Conservation (phyloP, 2,113 vertebrate species). For the Circaetus gallicus region DNA sequence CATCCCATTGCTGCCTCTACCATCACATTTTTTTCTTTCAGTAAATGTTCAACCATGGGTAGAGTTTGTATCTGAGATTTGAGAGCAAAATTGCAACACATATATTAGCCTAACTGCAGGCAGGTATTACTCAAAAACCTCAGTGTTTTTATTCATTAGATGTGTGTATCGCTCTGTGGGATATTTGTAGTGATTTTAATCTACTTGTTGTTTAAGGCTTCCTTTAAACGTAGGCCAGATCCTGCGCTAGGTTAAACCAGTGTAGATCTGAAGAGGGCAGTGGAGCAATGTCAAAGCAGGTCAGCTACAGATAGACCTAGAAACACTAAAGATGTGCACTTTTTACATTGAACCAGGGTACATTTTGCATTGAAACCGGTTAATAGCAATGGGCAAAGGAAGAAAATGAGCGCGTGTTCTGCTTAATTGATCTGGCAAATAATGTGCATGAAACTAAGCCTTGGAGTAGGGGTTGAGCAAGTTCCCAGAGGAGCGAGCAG, state of each 20-base stretch:
- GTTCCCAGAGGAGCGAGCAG: neutral
- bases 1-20: neutral
- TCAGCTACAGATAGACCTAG: neutral
- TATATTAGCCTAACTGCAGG: neutral
- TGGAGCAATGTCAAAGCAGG: neutral
- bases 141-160: neutral
- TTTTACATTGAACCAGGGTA: rapidly evolving
- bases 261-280: neutral
- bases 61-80: neutral
- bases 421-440: neutral
- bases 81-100: neutral
- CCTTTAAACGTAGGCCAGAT: neutral
- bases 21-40: neutral
- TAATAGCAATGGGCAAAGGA: neutral
- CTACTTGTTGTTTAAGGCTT: neutral
- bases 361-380: neutral
- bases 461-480: neutral
- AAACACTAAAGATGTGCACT: rapidly evolving
- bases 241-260: neutral
- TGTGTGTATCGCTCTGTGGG: rapidly evolving
- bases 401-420: rapidly evolving
- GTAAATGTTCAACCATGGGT: neutral
- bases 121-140: neutral
- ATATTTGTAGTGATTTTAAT: neutral
- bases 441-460: neutral